These are phyloP conservation scores for Poecilia wingei DNA, from an alignment of 2,797 vertebrate species.

Conservation along the genomic window DNA sequence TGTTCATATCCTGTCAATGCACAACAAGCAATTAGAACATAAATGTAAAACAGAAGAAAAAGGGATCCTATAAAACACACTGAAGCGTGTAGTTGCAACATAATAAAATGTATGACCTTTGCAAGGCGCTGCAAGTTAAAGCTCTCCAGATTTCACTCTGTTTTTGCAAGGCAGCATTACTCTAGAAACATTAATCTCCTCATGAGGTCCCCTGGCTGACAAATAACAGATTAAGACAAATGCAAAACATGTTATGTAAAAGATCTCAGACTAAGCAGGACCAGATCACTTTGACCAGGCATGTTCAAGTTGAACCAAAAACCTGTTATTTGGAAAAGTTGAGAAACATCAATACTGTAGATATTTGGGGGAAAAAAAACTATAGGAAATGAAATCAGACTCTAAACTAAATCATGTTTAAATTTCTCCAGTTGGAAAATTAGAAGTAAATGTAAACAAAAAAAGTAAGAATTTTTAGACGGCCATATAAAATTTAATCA, in stretches of 20 bases:
- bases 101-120: neutral
- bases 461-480: neutral
- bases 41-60: neutral
- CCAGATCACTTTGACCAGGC: slow-evolving; percentile 56
- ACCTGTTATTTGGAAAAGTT: slow-evolving; percentile 52
- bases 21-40: neutral
- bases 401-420: neutral
- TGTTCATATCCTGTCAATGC: neutral
- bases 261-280: slow-evolving; percentile 52
- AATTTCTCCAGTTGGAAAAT: neutral
- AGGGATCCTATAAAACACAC: neutral
- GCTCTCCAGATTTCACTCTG: slow-evolving; percentile 1
- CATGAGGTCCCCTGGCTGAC: slow-evolving; percentile 23
- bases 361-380: neutral
- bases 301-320: slow-evolving; percentile 66
- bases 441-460: neutral
- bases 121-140: neutral
- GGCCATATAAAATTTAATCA: neutral
- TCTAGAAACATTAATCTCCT: slow-evolving; percentile 20
- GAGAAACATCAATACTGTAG: slow-evolving; percentile 26
- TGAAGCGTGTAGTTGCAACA: neutral
- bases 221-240: slow-evolving; percentile 32
- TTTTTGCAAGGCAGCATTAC: slow-evolving; percentile 7
- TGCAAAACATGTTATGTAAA: slow-evolving; percentile 58
- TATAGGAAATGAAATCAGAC: neutral